Percentiles rank a stretch among this genome's conserved stretches.
Evolutionary conservation across 2,797 vertebrate species (phyloP).

Genomic region (Rhabdophis nuchalis): DNA sequence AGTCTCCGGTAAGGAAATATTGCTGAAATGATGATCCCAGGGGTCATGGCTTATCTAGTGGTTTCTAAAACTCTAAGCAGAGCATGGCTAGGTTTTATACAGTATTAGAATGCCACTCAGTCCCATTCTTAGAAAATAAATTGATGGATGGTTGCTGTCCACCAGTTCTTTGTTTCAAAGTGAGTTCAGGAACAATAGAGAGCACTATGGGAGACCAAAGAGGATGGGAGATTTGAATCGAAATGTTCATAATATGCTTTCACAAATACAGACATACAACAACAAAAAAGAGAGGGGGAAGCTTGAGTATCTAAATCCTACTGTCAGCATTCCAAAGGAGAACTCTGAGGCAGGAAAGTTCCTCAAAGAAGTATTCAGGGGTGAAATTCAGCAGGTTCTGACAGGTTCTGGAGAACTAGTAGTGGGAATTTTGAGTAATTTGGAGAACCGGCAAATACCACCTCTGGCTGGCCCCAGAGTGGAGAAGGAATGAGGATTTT

Average conservation of each 20-base stretch:
- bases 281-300: neutral
- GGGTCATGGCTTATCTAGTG: neutral
- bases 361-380: too few species aligned
- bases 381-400: too few species aligned
- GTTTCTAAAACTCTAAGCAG: neutral
- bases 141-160: neutral
- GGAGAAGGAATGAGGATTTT: too few species aligned
- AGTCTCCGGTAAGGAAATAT: neutral
- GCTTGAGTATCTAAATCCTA: neutral
- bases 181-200: neutral
- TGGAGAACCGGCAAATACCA: too few species aligned
- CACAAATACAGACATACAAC: neutral
- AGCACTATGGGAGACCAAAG: neutral
- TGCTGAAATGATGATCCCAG: neutral
- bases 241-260: neutral
- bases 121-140: neutral
- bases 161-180: neutral
- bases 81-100: neutral
- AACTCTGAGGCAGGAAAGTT: too few species aligned
- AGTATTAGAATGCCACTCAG: neutral
- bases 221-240: neutral
- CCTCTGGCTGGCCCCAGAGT: too few species aligned
- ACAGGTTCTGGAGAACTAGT: too few species aligned
- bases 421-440: too few species aligned
- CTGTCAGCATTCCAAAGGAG: too few species aligned